Evolutionary conservation across 2,888 invertebrate genomes (phyloP).

Genomic region (Coremacera marginata): DNA sequence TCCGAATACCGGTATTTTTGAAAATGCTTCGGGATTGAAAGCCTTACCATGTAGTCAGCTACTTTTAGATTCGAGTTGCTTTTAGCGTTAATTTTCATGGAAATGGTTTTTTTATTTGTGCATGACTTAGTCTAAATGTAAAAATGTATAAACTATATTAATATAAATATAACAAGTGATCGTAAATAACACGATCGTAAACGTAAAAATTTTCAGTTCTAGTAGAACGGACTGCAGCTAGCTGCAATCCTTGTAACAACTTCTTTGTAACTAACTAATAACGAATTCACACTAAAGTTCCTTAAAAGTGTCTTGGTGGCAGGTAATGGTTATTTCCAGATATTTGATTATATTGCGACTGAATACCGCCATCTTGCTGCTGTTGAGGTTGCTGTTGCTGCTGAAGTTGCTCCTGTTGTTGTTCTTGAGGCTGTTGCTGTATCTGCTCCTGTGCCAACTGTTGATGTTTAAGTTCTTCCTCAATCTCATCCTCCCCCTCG

Average conservation of each 20-base stretch:
- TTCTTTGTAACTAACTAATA: conserved; percentile 60
- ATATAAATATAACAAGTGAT: conserved; percentile 26
- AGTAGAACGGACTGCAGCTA: conserved; percentile 10
- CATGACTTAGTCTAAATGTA: neutral
- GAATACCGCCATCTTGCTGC: neutral
- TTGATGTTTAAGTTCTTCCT: conserved; percentile 36
- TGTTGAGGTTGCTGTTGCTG: neutral
- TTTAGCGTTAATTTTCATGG: too few species aligned
- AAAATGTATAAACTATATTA: neutral
- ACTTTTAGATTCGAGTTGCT: too few species aligned
- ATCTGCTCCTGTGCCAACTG: too few species aligned
- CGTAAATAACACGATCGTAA: conserved; percentile 1
- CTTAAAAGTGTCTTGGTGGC: conserved; percentile 58
- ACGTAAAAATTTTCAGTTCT: conserved; percentile 1
- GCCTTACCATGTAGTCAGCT: too few species aligned
- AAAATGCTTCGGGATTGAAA: too few species aligned
- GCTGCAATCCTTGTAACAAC: conserved; percentile 48
- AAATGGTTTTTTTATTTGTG: neutral
- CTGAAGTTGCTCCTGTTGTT: too few species aligned
- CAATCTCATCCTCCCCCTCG: conserved; percentile 53
- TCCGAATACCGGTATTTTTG: too few species aligned
- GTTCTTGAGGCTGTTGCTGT: conserved; percentile 30
- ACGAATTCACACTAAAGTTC: conserved; percentile 59
- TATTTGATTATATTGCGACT: conserved; percentile 26
- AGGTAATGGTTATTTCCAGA: conserved; percentile 55